Percentiles rank a stretch among this genome's conserved stretches.
Evolutionary conservation across 1,140 invertebrate species (phyloP).

Genomic region (Agrilus planipennis): DNA sequence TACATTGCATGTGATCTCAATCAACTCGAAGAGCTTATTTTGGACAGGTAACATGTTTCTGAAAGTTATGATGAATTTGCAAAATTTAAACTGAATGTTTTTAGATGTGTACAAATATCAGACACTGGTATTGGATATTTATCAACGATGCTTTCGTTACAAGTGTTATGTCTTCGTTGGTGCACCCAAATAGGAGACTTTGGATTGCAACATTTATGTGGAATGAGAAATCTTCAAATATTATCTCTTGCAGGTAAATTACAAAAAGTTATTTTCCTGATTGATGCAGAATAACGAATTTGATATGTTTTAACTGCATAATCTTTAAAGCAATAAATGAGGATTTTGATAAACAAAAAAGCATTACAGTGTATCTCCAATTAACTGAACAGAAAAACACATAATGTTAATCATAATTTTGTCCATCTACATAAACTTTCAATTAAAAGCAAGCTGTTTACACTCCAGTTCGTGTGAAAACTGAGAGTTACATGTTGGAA

Average conservation of each 20-base stretch:
- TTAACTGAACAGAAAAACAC: not conserved
- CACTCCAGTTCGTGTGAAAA: too few species aligned
- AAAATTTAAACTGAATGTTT: not conserved
- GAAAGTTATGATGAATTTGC: too few species aligned
- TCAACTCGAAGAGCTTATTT: conserved; percentile 80
- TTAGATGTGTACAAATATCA: conserved; percentile 86
- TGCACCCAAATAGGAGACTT: conserved; percentile 90
- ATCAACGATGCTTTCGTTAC: conserved; percentile 88
- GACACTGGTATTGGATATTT: conserved; percentile 93
- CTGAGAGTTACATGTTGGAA: too few species aligned
- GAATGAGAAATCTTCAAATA: conserved; percentile 82
- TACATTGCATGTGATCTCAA: conserved; percentile 94
- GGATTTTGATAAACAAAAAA: not conserved
- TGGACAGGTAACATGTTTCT: conserved; percentile 67
- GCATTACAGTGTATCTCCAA: not conserved
- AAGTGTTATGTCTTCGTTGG: conserved; percentile 82
- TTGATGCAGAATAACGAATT: not conserved
- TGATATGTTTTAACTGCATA: not conserved
- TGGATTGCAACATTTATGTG: conserved; percentile 84
- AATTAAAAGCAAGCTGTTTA: too few species aligned
- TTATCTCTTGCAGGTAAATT: conserved; percentile 78
- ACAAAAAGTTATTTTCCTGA: not conserved
- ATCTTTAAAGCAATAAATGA: not conserved
- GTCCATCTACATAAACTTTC: not conserved
- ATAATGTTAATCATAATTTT: not conserved